Evolutionary conservation across 2,113 vertebrate genomes (phyloP), one percentile per base, ranked within the genome.

Genomic region (Hypomesus transpacificus): DNA sequence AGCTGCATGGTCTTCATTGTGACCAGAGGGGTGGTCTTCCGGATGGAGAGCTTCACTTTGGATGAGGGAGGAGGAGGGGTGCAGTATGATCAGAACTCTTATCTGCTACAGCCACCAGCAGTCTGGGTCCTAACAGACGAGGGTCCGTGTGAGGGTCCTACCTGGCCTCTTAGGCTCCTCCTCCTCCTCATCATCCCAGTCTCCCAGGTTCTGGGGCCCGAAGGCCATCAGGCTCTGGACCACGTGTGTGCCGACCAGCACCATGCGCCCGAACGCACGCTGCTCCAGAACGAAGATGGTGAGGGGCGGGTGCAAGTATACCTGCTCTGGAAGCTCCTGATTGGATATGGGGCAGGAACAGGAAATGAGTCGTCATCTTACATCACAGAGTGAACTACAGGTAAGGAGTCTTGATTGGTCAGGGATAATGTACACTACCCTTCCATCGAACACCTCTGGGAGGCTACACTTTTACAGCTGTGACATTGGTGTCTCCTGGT

Each of bases 271-370:
- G 20, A 99, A 99, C 0, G 94, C 93, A 16, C 93, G 85, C 68
- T 91, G 92, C 77, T 98, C 95, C 64, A 96, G 89, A 70, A 98
- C 94, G 0, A 96, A 95, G 78, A 99, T 80, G 9, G 92, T 97
- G 72, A 99, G 93, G 1, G 96, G 97, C 72, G 95, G 97, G 83
- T 97, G 96, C 60, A 99, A 87, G 77, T 98, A 95, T 1, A 92
- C 90, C 71, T 94, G 93, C 75, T 98, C 95, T 0, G 94, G 96
- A 66, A 99, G 91, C 57, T 96, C 93, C 97, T 99, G 80, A 56
- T 68, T 11, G 57, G 28, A 82, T 21, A 68, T 60, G 60, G 67
- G 0, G 62, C 6, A 77, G 14, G 14, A 53, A 71, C 7, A 72
- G 22, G 63, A 73, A 31, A 53, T 18, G 1, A 20, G 11, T 22